Evolutionary conservation across 2,888 invertebrate species (phyloP).

Genomic region (Pheosia gnoma): DNA sequence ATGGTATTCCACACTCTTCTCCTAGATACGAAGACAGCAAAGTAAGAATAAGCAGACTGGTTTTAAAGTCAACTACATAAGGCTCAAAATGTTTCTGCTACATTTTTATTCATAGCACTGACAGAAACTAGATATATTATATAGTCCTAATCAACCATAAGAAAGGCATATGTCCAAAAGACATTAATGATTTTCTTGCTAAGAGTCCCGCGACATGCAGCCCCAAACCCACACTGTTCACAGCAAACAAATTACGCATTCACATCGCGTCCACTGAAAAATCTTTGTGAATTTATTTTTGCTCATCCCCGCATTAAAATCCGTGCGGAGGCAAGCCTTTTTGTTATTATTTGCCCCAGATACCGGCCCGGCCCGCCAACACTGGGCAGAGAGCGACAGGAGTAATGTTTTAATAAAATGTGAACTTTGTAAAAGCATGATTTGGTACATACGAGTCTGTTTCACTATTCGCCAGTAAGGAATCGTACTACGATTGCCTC

Average conservation of each 20-base stretch:
- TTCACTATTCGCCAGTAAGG: no score
- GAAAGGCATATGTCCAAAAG: no score
- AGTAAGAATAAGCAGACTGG: background rate
- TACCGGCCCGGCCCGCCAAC: conserved; percentile 17
- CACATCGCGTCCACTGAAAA: conserved; percentile 65
- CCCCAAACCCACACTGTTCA: conserved; percentile 43
- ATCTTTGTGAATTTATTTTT: conserved; percentile 70
- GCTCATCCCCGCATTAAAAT: conserved; percentile 63
- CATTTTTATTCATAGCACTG: no score
- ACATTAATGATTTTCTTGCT: background rate
- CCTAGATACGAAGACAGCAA: background rate
- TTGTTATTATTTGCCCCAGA: conserved; percentile 58
- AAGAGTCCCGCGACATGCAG: conserved; percentile 19
- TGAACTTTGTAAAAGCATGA: background rate
- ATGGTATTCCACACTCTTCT: background rate
- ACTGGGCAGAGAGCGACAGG: background rate
- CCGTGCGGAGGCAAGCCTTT: conserved; percentile 49
- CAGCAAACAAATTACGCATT: conserved; percentile 66
- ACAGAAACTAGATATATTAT: no score
- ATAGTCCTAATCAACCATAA: no score
- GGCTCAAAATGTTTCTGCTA: no score
- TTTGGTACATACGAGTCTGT: no score
- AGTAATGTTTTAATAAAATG: background rate
- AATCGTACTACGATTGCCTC: no score
- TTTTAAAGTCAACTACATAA: no score